A percentile compares a stretch with the other conserved stretches of the same genome.
These are phyloP conservation scores for Pangasius macronema DNA, from an alignment of 2,797 vertebrate species.

Conservation along the genomic window DNA sequence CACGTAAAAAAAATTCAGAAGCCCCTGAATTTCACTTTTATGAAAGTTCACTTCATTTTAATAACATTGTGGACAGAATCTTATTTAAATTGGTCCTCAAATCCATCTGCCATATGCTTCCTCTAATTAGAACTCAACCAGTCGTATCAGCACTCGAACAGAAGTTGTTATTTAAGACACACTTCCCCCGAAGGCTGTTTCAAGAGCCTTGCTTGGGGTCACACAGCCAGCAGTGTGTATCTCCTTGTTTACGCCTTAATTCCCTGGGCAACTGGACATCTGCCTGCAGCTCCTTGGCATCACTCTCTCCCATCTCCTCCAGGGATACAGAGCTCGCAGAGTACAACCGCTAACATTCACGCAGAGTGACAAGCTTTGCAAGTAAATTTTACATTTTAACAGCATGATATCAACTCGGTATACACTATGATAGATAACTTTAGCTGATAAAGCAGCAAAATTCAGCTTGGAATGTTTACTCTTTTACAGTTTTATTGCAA, in stretches of 20 bases:
- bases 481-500: neutral
- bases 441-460: neutral
- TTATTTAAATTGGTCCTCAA: neutral
- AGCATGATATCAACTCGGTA: neutral
- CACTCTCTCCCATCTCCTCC: neutral
- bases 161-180: neutral
- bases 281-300: neutral
- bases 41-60: neutral
- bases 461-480: neutral
- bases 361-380: neutral
- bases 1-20: too few relatives aligned
- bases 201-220: neutral
- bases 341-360: neutral
- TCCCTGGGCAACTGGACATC: neutral
- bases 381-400: neutral
- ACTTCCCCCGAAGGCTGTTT: neutral
- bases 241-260: neutral
- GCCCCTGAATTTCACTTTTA: neutral
- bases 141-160: slow-evolving; percentile 9
- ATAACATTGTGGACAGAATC: neutral
- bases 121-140: neutral
- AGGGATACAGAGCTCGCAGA: neutral
- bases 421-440: neutral
- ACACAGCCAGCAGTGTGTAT: neutral
- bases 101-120: neutral